Percentiles rank a stretch among this genome's conserved stretches.
Conservation (phyloP, 2,888 invertebrate species). For the Heteromurus nitidus region DNA sequence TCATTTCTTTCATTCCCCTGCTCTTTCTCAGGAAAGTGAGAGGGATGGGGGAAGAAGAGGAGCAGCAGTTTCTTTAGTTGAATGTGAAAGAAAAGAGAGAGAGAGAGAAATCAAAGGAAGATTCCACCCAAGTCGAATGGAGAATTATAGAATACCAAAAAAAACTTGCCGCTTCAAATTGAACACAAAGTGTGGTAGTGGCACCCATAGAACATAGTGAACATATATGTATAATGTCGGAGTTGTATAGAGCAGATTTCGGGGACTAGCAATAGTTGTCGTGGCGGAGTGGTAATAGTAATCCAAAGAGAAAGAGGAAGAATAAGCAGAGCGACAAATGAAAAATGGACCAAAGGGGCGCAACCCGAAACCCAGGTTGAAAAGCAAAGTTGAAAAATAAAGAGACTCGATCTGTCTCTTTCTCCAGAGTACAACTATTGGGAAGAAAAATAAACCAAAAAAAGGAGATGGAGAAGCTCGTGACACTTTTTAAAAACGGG, state of each 20-base stretch:
- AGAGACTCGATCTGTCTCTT: constrained; percentile 57
- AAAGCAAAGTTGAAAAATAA: constrained; percentile 65
- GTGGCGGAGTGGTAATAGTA: constrained; percentile 26
- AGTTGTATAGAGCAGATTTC: too few relatives aligned
- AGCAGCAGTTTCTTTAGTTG: too few relatives aligned
- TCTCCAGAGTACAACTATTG: constrained; percentile 58
- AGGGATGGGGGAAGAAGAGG: not conserved
- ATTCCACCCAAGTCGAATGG: constrained; percentile 17
- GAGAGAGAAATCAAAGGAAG: constrained; percentile 9
- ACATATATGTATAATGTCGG: too few relatives aligned
- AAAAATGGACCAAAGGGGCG: constrained; percentile 55
- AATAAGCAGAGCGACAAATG: constrained; percentile 54
- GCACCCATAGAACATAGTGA: too few relatives aligned
- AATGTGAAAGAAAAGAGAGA: not conserved
- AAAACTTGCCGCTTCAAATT: constrained; percentile 12
- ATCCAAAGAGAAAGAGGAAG: constrained; percentile 45
- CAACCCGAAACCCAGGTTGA: constrained; percentile 63
- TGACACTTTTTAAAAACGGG: constrained; percentile 50
- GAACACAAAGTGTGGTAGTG: too few relatives aligned
- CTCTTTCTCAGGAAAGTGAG: not conserved
- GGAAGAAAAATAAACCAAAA: constrained; percentile 40
- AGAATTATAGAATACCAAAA: constrained; percentile 9
- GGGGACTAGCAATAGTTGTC: constrained; percentile 49
- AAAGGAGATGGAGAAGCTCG: constrained; percentile 29
- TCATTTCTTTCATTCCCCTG: constrained; percentile 17